These are phyloP conservation scores for Polypedilum vanderplanki DNA, from an alignment of 1,140 invertebrate genomes.

Conservation along the genomic window DNA sequence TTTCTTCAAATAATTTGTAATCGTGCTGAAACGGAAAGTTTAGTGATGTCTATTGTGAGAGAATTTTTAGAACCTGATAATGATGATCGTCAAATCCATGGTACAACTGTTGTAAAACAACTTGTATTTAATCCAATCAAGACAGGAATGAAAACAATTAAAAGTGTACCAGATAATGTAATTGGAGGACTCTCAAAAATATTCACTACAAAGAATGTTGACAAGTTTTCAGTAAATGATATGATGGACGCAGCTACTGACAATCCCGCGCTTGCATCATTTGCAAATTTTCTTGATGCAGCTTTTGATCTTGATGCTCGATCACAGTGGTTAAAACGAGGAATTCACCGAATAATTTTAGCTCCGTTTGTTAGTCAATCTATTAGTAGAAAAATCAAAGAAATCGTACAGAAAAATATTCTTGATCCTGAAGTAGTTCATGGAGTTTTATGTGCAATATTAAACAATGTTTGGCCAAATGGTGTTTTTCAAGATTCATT, in stretches of 20 bases:
- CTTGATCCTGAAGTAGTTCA: conserved; percentile 31
- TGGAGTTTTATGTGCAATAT: conserved; percentile 14
- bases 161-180: conserved; percentile 74
- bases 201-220: conserved; percentile 52
- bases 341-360: conserved; percentile 29
- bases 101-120: conserved; percentile 53
- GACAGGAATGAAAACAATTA: conserved; percentile 71
- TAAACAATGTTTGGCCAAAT: conserved; percentile 70
- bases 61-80: conserved; percentile 72
- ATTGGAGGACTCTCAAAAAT: conserved; percentile 59
- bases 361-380: conserved; percentile 32
- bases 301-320: conserved; percentile 82
- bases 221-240: conserved; percentile 48
- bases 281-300: conserved; percentile 82
- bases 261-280: conserved; percentile 35
- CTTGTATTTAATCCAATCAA: conserved; percentile 69
- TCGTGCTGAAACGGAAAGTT: conserved; percentile 55
- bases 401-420: conserved; percentile 26
- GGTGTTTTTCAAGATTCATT: conserved; percentile 56
- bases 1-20: conserved; percentile 70
- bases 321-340: conserved; percentile 78
- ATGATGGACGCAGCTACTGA: neutral
- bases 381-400: conserved; percentile 30
- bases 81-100: conserved; percentile 61
- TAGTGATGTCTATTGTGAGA: conserved; percentile 61